Evolutionary conservation across 2,888 invertebrate genomes (phyloP), one percentile per base, ranked within the genome.

Genomic region (Cephonodes hylas): DNA sequence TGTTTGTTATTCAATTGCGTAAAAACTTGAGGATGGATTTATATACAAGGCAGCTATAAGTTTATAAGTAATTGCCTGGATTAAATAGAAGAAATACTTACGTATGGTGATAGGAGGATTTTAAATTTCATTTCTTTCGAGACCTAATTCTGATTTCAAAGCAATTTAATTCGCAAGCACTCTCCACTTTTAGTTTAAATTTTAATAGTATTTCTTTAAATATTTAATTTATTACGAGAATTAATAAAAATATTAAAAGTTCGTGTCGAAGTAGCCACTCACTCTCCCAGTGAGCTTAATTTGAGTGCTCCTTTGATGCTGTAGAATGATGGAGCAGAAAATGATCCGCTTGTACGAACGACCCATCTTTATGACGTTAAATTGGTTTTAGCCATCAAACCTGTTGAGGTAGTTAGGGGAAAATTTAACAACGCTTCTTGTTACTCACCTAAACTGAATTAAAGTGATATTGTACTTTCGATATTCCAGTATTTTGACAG

Each of bases 261-360:
- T 31, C 53, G 60, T 58, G 44, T 46, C 48, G 64, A 71, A 79
- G 74, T 71, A 71, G 77, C 76, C 77, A 81, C 80, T 84, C 79
- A 77, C 67, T 65, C 67, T 67, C 62, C 62, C 64, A 64, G 66
- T 62, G 62, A 76, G 80, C 74, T 80, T 79, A 80, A 80, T 80
- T 81, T 75, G 75, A 83, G 79, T 76, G 76, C 66, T 67, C 73
- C 76, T 83, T 85, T 82, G 81, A 81, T 74, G 73, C 71, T 69
- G 60, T 69, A 69, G 72, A 71, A 83, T 76, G 79, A 81, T 79
- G 75, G 74, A 79, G 79, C 78, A 79, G 77, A 81, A 82, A 83
- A 81, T 80, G 74, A 82, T 81, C 77, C 74, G 71, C 75, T 72
- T 73, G 69, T 72, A 72, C 71, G 67, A 72, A 71, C 71, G 69